phyloP scores from a whole-genome alignment of 2,888 invertebrate species.

The Hyles lineata region DNA sequence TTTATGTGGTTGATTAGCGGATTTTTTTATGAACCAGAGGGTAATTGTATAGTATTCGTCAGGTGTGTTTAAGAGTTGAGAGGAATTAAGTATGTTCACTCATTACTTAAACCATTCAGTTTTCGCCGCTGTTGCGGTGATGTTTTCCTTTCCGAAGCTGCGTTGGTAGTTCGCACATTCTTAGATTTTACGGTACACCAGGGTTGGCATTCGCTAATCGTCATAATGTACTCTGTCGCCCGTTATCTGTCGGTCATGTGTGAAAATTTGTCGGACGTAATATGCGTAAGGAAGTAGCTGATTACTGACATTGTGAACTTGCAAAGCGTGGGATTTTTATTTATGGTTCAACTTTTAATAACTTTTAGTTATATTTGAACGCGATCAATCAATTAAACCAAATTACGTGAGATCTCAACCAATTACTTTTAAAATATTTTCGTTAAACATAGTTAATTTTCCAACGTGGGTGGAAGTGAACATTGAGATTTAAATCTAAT shows the following conservation, averaged over 20 bases:
- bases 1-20: no score
- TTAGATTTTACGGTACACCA: conserved; percentile 46
- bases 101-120: conserved; percentile 39
- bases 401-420: not conserved
- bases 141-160: conserved; percentile 40
- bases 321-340: conserved; percentile 38
- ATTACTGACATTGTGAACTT: conserved; percentile 40
- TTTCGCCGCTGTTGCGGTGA: conserved; percentile 35
- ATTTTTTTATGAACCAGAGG: no score
- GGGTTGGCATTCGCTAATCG: conserved; percentile 50
- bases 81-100: conserved; percentile 33
- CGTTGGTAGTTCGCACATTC: conserved; percentile 50
- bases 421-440: not conserved
- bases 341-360: conserved; percentile 32
- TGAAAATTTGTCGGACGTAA: conserved; percentile 44
- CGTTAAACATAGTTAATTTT: not conserved
- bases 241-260: conserved; percentile 46
- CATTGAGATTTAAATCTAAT: conserved; percentile 16
- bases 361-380: not conserved
- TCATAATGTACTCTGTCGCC: conserved; percentile 43
- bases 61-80: not conserved
- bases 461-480: not conserved
- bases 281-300: conserved; percentile 40
- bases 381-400: no score
- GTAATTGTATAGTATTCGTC: not conserved